Percentiles rank a stretch among this genome's conserved stretches.
phyloP scores from a whole-genome alignment of 1,140 invertebrate genomes.

The Temnothorax curvispinosus region DNA sequence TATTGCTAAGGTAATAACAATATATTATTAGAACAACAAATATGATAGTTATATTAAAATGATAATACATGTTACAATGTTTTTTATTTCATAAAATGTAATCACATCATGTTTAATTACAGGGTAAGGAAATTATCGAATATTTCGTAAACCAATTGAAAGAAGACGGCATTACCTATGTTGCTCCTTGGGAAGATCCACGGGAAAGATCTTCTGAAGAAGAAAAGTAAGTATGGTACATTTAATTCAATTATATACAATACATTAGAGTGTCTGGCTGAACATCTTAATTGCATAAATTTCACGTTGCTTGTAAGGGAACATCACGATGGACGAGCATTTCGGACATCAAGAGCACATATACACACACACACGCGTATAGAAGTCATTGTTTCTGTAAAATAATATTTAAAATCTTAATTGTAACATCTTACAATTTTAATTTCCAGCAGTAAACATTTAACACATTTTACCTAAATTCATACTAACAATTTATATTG shows the following conservation, averaged over 20 bases:
- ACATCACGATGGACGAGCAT: slow-evolving; percentile 47
- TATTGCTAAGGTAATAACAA: slow-evolving; percentile 92
- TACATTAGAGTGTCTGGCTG: neutral
- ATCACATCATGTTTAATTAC: slow-evolving; percentile 58
- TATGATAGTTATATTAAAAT: neutral
- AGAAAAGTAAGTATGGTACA: slow-evolving; percentile 73
- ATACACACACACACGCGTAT: slow-evolving; percentile 5
- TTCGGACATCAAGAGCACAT: slow-evolving; percentile 47
- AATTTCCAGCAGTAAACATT: slow-evolving; percentile 64
- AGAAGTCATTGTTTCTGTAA: slow-evolving; percentile 41
- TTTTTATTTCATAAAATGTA: slow-evolving; percentile 41
- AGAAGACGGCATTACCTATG: slow-evolving; percentile 92
- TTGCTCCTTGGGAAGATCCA: slow-evolving; percentile 86
- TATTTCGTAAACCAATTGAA: slow-evolving; percentile 94
- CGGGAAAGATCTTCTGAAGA: slow-evolving; percentile 67
- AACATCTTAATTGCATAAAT: slow-evolving; percentile 35
- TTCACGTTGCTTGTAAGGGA: slow-evolving; percentile 28
- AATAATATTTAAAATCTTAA: slow-evolving; percentile 33
- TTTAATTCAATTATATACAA: slow-evolving; percentile 12
- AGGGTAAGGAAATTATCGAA: slow-evolving; percentile 98
- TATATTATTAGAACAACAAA: neutral
- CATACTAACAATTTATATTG: slow-evolving; percentile 60
- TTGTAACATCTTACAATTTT: slow-evolving; percentile 63
- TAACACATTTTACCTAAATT: slow-evolving; percentile 64
- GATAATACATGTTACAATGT: neutral